Base-by-base conservation (phyloP, 2,113 vertebrate genomes). In the Mormyrus iriodes region DNA sequence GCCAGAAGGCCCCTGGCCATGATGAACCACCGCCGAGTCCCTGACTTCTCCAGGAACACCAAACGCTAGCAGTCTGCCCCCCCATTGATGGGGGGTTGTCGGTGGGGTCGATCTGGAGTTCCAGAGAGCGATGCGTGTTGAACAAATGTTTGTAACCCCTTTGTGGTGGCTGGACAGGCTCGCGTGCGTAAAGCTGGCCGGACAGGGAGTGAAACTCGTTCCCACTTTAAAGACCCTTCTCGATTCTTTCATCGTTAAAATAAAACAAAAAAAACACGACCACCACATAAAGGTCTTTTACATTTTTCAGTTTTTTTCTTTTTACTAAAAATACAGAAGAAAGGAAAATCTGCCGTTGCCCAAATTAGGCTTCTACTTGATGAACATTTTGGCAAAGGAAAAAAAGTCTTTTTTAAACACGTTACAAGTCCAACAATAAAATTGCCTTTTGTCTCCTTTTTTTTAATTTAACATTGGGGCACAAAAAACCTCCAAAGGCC, bases 81-180 rank as follows among this genome's bases (percentile, higher is more conserved):
- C 73, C 15, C 73, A 27, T n/a, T 19, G n/a, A 31, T 4, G 51
- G 48, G 49, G 85, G 85, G 85, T 17, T 27, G 49, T 31, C n/a
- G 35, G 10, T 53, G 85, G 27, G 46, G 48, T 53, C 49, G 5
- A n/a, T 55, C 21, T 31, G 17, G 53, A n/a, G 49, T 31, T 35
- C 48, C 85, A 35, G 39, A 86, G 49, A 52, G 5, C 5, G 10
- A 53, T 13, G 86, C 92, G 92, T 90, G 93, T 95, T 92, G 95
- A 96, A 95, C 91, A 89, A 90, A 91, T 94, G 94, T 92, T 94
- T 94, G 93, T 91, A 93, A 95, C 95, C 95, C 95, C 92, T 92
- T 95, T 95, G 93, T 94, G 94, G 93, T 88, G 90, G 91, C 93
- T 91, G 93, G 92, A 91, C 91, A 31, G 52, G 4, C 69, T 65